Base-by-base conservation (phyloP, 2,888 invertebrate species). In the Stictocephala bisonia region DNA sequence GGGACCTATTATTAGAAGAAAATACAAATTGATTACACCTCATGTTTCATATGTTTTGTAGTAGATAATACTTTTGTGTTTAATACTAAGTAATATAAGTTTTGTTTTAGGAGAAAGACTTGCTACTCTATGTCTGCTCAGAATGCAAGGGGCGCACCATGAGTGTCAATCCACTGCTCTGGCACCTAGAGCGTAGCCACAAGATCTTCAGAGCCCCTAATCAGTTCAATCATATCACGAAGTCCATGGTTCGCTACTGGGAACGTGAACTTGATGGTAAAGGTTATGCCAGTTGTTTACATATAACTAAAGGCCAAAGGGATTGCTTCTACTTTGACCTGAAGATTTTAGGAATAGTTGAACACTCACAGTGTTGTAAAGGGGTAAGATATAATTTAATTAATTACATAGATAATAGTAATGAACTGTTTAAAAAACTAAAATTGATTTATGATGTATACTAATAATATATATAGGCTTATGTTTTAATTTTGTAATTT, bases 341-440 rank as follows among this genome's bases (percentile, higher is more conserved):
- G 40, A 53, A 69, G 15, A 11, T 69, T 9, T n/a, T 40, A n/a
- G 41, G 41, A 22, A 53, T 69, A 31, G 35, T 51, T 24, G 24
- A 53, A 15, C 69, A 69, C 41, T 35, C 20, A 3, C 69, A 69
- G 56, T 26, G 24, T 24, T 69, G 69, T 18, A 35, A 69, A 69
- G 69, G 56, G 27, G 69, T 69, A 35, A 50, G 56, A 31, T 44
- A 44, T 9, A 35, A 35, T n/a, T n/a, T n/a, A n/a, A n/a, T n/a
- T n/a, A n/a, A n/a, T n/a, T n/a, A n/a, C n/a, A n/a, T n/a, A n/a
- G n/a, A n/a, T n/a, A n/a, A n/a, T n/a, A n/a, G n/a, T n/a, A n/a
- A n/a, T n/a, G n/a, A n/a, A n/a, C n/a, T n/a, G n/a, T n/a, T n/a
- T n/a, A n/a, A n/a, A n/a, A n/a, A n/a, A n/a, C n/a, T n/a, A n/a